These are phyloP conservation scores for Eupithecia inturbata DNA, from an alignment of 2,888 invertebrate species.

Conservation along the genomic window DNA sequence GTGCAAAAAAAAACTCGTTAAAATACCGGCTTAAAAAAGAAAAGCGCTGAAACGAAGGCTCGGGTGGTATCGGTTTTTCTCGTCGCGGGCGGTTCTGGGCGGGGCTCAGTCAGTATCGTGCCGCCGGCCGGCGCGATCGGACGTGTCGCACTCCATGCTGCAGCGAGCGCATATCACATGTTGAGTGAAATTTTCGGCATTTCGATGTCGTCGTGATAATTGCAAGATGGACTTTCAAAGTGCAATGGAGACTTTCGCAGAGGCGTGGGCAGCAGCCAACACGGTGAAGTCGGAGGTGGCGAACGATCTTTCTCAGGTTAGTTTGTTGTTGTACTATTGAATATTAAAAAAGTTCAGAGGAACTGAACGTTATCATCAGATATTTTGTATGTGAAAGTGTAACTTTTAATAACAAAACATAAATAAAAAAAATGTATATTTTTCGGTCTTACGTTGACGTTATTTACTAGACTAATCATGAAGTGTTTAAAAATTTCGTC, in stretches of 20 bases:
- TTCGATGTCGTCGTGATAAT: conserved; percentile 80
- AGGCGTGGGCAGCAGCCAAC: conserved; percentile 97
- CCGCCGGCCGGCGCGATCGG: conserved; percentile 85
- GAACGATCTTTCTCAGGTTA: conserved; percentile 88
- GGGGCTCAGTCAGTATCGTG: conserved; percentile 84
- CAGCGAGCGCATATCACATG: conserved; percentile 65
- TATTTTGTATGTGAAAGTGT: neutral
- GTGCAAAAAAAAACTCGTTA: conserved; percentile 77
- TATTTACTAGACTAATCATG: neutral
- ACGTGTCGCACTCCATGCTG: conserved; percentile 61
- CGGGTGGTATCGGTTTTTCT: conserved; percentile 83
- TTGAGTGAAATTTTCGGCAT: conserved; percentile 77
- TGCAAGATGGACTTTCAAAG: conserved; percentile 97
- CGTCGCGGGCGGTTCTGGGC: conserved; percentile 79
- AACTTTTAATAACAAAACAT: neutral
- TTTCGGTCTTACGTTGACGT: neutral
- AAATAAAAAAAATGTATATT: neutral
- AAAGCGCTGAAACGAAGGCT: conserved; percentile 84
- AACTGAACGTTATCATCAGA: neutral
- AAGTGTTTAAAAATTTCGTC: neutral
- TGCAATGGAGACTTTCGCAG: conserved; percentile 99
- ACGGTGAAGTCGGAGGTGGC: conserved; percentile 86
- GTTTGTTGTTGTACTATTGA: conserved; percentile 49
- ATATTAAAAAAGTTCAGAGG: too few relatives aligned
- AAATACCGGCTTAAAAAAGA: conserved; percentile 84